Evolutionary conservation across 2,797 vertebrate genomes (phyloP), one percentile per base, ranked within the genome.

Genomic region (Takifugu ocellatus): DNA sequence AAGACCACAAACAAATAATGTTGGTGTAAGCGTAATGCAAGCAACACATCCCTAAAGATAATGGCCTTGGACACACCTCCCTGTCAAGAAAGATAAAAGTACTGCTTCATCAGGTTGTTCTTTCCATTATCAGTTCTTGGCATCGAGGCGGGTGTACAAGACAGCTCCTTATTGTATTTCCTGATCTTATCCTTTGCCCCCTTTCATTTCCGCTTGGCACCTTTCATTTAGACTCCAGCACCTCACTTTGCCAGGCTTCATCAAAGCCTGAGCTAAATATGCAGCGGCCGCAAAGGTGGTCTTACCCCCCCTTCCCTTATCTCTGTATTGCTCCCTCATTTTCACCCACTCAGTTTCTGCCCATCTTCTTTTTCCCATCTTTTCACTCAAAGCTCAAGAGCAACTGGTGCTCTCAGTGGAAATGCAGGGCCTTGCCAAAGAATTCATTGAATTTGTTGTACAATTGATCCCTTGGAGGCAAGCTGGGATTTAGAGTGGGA

Each of bases 381-480:
- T 83, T 72, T 68, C 73, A 59, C 72, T 82, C 63, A 81, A 77
- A 81, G 75, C 79, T 81, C 65, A 66, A 75, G 77, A 79, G 74
- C 78, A 76, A 72, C 60, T 16, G 17, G 42, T 63, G 49, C 72
- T 88, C 86, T 88, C 86, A 1, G 77, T 87, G 84, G 89, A 89
- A 89, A 89, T 88, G 68, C 83, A 73, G 55, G 56, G 56, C 54
- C 52, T 78, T 86, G 83, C 75, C 78, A 75, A 70, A 78, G 76
- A 85, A 87, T 85, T 90, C 84, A 87, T 88, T 84, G 84, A 83
- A 87, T 88, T 85, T 87, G 81, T 84, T 77, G 81, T 84, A 80
- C 79, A 75, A 82, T 81, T 87, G 77, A 86, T 87, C 81, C 82
- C 86, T 79, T 7, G 54, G 82, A 84, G 84, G 74, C 56, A 49